Evolutionary conservation across 1,140 invertebrate genomes (phyloP).

Genomic region (Glossosoma conforme): DNA sequence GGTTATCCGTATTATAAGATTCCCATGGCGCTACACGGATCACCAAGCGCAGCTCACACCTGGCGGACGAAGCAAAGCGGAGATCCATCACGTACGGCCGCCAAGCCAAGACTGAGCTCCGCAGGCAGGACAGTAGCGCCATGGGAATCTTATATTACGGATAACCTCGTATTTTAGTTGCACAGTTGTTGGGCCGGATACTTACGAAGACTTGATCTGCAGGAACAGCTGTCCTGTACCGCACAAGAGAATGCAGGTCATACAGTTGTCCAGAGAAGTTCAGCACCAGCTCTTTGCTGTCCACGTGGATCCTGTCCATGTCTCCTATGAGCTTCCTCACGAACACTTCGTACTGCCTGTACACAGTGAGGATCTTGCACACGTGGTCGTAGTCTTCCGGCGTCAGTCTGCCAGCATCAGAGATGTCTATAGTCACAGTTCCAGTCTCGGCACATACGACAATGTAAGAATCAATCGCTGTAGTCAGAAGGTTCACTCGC

Average conservation of each 20-base stretch:
- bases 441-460: slow-evolving; percentile 38
- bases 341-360: slow-evolving; percentile 58
- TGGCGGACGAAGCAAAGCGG: too few species aligned
- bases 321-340: slow-evolving; percentile 54
- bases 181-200: too few species aligned
- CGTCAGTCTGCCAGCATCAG: slow-evolving; percentile 16
- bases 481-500: slow-evolving; percentile 57
- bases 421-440: slow-evolving; percentile 32
- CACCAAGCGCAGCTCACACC: too few species aligned
- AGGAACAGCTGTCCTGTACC: slow-evolving; percentile 57
- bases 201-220: slow-evolving; percentile 60
- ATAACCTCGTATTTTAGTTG: too few species aligned
- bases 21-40: too few species aligned
- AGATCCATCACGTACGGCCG: too few species aligned
- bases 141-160: too few species aligned
- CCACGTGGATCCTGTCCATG: slow-evolving; percentile 47
- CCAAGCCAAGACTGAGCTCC: too few species aligned
- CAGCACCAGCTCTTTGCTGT: slow-evolving; percentile 42
- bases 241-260: slow-evolving; percentile 54
- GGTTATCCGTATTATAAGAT: too few species aligned
- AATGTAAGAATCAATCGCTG: slow-evolving; percentile 48
- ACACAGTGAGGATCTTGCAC: slow-evolving; percentile 52
- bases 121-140: too few species aligned
- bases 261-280: slow-evolving; percentile 44
- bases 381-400: slow-evolving; percentile 44